Evolutionary conservation across 2,113 vertebrate genomes (phyloP), one percentile per base, ranked within the genome.

Genomic region (Megaptera novaeangliae): DNA sequence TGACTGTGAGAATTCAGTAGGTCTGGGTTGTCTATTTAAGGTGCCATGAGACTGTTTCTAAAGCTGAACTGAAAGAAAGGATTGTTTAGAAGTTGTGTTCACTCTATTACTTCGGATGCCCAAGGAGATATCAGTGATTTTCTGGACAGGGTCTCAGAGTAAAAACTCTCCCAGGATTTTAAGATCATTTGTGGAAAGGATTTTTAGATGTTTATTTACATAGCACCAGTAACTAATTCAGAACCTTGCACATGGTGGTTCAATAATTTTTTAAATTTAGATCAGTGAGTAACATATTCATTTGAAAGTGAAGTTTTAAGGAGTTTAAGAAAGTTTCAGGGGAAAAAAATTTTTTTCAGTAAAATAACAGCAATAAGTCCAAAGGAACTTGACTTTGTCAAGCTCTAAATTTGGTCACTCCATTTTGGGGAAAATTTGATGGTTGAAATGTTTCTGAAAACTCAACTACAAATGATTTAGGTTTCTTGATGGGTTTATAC

Each of bases 361-460:
- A 55, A 85, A 91, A 83, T 6, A 95, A 71, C 46, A 61, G 2
- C 17, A 81, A 13, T 68, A 93, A 92, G 23, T 75, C 36, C 44
- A 77, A 92, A 88, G 59, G 41, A 91, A 72, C 34, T 72, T 94
- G 80, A 68, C 10, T 94, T 31, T 36, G 6, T 66, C 34, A 84
- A 78, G 12, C 14, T 94, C 66, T 88, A 83, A 83, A 94, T 88
- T 85, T 88, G 8, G 11, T 72, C 46, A 71, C 18, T 92, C 12
- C 69, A 63, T 94, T 95, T 96, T 29, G 61, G 52, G 80, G 13
- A 18, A 68, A 88, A 84, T 92, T 80, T 78, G 75, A 87, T 80
- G 15, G 44, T 27, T 36, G 64, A 34, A 64, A 71, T 46, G n/a
- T 96, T 97, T 97, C 95, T 97, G 2, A 88, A 10, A 95, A 72